Conservation (phyloP, 2,888 invertebrate genomes). For the Emmelina monodactyla region DNA sequence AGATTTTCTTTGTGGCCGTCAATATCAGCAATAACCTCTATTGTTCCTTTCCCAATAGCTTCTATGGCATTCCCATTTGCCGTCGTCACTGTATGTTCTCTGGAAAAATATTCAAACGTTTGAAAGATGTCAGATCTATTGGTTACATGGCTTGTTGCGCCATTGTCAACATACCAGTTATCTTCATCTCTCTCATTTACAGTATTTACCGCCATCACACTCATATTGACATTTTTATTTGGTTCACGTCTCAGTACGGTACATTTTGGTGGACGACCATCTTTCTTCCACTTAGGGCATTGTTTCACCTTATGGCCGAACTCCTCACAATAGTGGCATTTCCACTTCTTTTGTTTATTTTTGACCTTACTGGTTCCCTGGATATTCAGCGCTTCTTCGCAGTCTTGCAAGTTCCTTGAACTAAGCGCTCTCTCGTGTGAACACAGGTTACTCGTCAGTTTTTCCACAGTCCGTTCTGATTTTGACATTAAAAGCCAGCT, state of each 20-base stretch:
- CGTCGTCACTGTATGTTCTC: constrained; percentile 3
- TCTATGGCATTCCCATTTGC: constrained; percentile 3
- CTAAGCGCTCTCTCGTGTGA: constrained; percentile 5
- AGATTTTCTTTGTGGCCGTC: background rate
- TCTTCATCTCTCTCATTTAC: constrained; percentile 3
- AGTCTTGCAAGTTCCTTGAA: background rate
- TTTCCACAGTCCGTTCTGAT: constrained; percentile 6
- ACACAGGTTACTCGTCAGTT: constrained; percentile 7
- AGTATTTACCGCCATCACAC: background rate
- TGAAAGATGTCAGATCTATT: constrained; percentile 4
- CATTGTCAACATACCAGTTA: constrained; percentile 8
- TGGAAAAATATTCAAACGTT: constrained; percentile 3
- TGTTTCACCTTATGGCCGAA: constrained; percentile 5
- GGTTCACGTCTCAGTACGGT: too few species aligned
- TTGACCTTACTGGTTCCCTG: background rate
- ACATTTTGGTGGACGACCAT: constrained; percentile 4
- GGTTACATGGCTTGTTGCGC: constrained; percentile 7
- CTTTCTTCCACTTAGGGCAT: constrained; percentile 6
- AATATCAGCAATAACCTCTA: background rate
- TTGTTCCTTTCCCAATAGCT: constrained; percentile 2
- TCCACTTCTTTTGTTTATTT: constrained; percentile 3
- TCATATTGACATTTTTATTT: background rate
- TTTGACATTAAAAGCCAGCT: constrained; percentile 4
- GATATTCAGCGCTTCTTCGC: background rate
- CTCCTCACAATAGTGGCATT: constrained; percentile 5